phyloP scores from a whole-genome alignment of 2,797 vertebrate genomes.

The Pipistrellus nathusii region DNA sequence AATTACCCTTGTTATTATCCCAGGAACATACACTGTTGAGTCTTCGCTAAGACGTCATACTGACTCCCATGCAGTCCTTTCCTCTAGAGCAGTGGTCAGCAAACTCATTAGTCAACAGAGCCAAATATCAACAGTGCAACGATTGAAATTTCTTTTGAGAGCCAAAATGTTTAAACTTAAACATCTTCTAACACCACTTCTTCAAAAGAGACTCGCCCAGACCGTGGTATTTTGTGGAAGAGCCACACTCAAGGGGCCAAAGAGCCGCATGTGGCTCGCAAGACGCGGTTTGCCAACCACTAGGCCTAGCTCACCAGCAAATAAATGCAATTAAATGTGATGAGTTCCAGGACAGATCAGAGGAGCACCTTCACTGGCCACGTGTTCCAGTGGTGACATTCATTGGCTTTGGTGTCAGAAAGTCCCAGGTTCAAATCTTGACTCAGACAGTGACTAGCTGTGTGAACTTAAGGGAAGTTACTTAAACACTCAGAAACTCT shows the following conservation, averaged over 20 bases:
- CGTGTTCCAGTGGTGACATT: background rate
- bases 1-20: background rate
- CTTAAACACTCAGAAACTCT: constrained; percentile 1
- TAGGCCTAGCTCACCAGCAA: background rate
- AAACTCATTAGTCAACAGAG: too few relatives aligned
- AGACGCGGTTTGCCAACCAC: too few relatives aligned
- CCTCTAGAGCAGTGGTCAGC: too few relatives aligned
- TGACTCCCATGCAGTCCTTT: too few relatives aligned
- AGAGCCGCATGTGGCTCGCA: too few relatives aligned
- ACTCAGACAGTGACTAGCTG: background rate
- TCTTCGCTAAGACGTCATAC: background rate
- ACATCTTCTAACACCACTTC: too few relatives aligned
- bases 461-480: background rate
- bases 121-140: too few relatives aligned
- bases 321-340: background rate
- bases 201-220: too few relatives aligned
- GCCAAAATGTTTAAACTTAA: too few relatives aligned
- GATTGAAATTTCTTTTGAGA: too few relatives aligned
- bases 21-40: background rate
- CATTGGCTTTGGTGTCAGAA: background rate
- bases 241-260: too few relatives aligned
- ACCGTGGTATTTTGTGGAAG: too few relatives aligned
- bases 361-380: background rate
- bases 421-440: constrained; percentile 38
- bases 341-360: background rate